A percentile compares a stretch with the other conserved stretches of the same genome.
phyloP scores from a whole-genome alignment of 2,113 vertebrate genomes.

The Bothrops jararaca region DNA sequence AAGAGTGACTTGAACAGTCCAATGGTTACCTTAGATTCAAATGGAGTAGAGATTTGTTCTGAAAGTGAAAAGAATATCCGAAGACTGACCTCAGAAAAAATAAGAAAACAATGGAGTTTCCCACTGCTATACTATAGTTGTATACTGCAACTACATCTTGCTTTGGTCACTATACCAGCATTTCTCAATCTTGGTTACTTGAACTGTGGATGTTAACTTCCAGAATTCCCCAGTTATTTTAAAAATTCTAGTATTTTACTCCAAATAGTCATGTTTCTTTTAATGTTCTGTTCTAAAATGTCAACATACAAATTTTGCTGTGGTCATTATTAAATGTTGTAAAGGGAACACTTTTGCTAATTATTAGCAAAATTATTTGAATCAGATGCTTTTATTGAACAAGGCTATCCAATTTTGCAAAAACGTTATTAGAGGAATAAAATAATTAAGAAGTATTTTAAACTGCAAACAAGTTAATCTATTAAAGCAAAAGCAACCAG shows the following conservation, averaged over 20 bases:
- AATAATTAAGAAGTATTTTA: background rate
- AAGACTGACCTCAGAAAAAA: background rate
- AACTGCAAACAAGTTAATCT: background rate
- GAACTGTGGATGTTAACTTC: background rate
- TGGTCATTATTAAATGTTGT: background rate
- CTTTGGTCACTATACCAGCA: background rate
- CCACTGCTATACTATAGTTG: background rate
- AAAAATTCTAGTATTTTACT: background rate
- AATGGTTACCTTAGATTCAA: background rate
- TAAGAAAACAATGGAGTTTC: background rate
- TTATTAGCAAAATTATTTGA: background rate
- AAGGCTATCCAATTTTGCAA: background rate
- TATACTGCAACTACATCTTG: background rate
- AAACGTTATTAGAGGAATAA: background rate
- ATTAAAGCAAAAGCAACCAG: background rate
- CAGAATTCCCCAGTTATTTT: background rate
- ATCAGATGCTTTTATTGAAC: background rate
- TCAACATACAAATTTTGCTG: background rate
- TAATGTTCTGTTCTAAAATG: background rate
- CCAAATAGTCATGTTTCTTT: background rate
- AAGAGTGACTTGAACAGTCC: background rate
- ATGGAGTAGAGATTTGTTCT: background rate
- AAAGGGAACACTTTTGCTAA: background rate
- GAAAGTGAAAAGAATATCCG: background rate
- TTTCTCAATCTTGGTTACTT: background rate